Evolutionary conservation across 2,888 invertebrate genomes (phyloP).

Genomic region (Osmoderma eremita): DNA sequence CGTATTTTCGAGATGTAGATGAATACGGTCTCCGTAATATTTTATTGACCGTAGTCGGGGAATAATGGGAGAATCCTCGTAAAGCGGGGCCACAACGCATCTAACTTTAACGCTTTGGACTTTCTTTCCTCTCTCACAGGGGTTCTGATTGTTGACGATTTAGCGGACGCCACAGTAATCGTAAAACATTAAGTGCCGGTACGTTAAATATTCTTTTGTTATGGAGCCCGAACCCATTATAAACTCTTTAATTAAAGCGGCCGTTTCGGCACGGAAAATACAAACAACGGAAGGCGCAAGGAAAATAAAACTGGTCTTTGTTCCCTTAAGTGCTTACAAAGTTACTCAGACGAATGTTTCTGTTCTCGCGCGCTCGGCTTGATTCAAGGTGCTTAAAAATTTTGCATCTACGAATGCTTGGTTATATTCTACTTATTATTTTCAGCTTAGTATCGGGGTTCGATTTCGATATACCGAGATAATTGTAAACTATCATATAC

Average conservation of each 20-base stretch:
- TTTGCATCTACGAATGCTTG: not conserved
- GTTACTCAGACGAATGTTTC: too few species aligned
- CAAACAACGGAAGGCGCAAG: not conserved
- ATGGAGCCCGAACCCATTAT: not conserved
- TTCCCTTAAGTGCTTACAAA: not conserved
- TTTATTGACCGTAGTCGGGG: too few species aligned
- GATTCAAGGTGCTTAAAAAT: not conserved
- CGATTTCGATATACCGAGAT: too few species aligned
- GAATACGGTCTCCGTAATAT: too few species aligned
- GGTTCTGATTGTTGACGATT: conserved; percentile 3
- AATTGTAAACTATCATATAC: too few species aligned
- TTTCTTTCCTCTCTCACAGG: not conserved
- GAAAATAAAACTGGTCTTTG: not conserved
- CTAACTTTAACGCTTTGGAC: not conserved
- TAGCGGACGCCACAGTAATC: conserved; percentile 13
- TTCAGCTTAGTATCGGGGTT: too few species aligned
- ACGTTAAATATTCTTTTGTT: conserved; percentile 30
- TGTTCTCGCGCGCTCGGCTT: not conserved
- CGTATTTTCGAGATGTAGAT: too few species aligned
- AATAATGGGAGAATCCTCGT: not conserved
- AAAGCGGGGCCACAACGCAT: not conserved
- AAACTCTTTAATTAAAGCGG: conserved; percentile 22
- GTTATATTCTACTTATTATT: too few species aligned
- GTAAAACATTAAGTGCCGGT: conserved; percentile 20
- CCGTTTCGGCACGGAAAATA: conserved; percentile 4